A percentile compares a stretch with the other conserved stretches of the same genome.
Conservation (phyloP, 2,797 vertebrate species). For the Lerista edwardsae region DNA sequence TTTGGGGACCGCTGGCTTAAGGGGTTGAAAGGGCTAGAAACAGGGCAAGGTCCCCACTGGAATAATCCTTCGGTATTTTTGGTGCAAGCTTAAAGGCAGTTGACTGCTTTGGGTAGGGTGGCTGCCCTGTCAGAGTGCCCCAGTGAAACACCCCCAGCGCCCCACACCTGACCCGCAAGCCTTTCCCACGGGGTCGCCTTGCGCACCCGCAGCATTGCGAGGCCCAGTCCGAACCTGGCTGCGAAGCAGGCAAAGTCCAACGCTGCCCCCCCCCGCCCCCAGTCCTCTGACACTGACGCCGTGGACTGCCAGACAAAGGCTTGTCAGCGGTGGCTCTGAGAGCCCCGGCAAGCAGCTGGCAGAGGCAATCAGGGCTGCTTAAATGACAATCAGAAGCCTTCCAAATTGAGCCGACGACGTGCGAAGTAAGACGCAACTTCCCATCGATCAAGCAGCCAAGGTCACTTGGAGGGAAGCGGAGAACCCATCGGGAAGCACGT, state of each 20-base stretch:
- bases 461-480: constrained; percentile 44
- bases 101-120: too few relatives aligned
- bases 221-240: neutral
- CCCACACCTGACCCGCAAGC: neutral
- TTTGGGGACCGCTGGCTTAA: too few relatives aligned
- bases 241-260: neutral
- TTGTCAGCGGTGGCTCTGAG: neutral
- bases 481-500: constrained; percentile 14
- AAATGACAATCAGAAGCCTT: constrained; percentile 27
- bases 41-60: too few relatives aligned
- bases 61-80: too few relatives aligned
- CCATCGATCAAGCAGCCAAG: constrained; percentile 51
- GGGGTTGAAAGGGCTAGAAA: too few relatives aligned
- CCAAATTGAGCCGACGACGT: constrained; percentile 14
- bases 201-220: neutral
- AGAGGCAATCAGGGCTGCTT: neutral
- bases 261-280: neutral
- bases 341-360: neutral
- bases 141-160: neutral
- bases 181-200: neutral
- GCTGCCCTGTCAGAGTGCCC: neutral
- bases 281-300: neutral
- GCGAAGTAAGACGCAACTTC: constrained; percentile 27
- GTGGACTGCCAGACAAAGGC: neutral
- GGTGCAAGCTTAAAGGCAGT: too few relatives aligned